These are phyloP conservation scores for Lordiphosa fenestrarum DNA, from an alignment of 2,888 invertebrate genomes.

Conservation along the genomic window DNA sequence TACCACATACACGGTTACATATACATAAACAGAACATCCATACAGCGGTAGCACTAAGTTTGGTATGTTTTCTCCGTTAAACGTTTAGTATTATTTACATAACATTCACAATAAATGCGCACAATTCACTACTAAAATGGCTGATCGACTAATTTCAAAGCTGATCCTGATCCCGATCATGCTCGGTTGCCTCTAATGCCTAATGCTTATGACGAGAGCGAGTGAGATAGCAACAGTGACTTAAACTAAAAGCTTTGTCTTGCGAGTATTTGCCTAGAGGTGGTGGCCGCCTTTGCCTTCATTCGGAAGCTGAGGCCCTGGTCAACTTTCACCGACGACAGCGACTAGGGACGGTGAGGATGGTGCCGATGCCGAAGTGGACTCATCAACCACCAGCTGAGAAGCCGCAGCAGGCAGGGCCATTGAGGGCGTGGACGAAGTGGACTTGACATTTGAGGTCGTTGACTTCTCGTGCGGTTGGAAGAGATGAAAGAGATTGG, in stretches of 20 bases:
- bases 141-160: constrained; percentile 24
- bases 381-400: constrained; percentile 23
- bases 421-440: constrained; percentile 13
- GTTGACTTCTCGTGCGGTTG: constrained; percentile 49
- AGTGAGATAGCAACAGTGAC: constrained; percentile 30
- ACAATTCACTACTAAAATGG: constrained; percentile 38
- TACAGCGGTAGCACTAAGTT: constrained; percentile 14
- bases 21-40: constrained; percentile 23
- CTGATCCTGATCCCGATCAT: constrained; percentile 21
- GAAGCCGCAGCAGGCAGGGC: constrained; percentile 20
- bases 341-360: constrained; percentile 54
- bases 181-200: constrained; percentile 18
- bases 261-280: constrained; percentile 63
- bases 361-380: constrained; percentile 36
- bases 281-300: constrained; percentile 3
- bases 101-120: constrained; percentile 57
- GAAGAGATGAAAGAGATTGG: constrained; percentile 79
- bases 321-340: constrained; percentile 52
- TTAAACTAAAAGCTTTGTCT: constrained; percentile 58
- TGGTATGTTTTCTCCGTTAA: constrained; percentile 11
- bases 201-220: constrained; percentile 15
- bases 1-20: constrained; percentile 17
- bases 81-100: constrained; percentile 38
- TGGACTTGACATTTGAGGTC: constrained; percentile 18
- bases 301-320: constrained; percentile 7